phyloP scores from a whole-genome alignment of 2,113 vertebrate genomes.

The Phaethon lepturus region DNA sequence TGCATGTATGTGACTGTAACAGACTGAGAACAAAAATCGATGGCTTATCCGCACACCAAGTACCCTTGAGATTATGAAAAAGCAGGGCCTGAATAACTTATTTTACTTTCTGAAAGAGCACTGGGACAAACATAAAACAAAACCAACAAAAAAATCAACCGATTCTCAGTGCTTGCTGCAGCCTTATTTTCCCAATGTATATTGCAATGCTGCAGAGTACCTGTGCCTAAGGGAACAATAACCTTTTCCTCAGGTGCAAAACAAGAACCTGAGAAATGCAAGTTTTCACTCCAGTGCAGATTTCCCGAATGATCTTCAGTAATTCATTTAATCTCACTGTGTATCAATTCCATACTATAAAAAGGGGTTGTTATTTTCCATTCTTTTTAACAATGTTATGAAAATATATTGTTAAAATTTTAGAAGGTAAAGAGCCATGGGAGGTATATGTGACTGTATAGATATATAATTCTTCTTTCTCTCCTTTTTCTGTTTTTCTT shows the following conservation, averaged over 20 bases:
- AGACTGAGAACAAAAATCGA: slow-evolving; percentile 63
- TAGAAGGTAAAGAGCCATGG: not conserved
- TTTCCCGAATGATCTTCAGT: not conserved
- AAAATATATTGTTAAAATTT: not conserved
- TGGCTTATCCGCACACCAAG: slow-evolving; percentile 25
- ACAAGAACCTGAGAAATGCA: not conserved
- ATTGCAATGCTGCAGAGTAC: not conserved
- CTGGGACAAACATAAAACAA: slow-evolving; percentile 31
- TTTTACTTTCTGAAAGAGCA: slow-evolving; percentile 43
- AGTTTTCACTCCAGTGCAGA: not conserved
- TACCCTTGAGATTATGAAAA: slow-evolving; percentile 61
- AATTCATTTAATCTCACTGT: not conserved
- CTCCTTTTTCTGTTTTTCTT: not conserved
- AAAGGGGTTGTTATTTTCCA: not conserved
- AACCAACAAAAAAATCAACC: not conserved
- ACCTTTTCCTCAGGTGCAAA: not conserved
- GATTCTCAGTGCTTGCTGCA: not conserved
- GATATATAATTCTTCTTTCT: not conserved
- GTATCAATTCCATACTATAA: not conserved
- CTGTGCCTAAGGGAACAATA: not conserved
- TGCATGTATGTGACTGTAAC: slow-evolving; percentile 55
- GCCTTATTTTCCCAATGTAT: not conserved
- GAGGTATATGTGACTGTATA: not conserved
- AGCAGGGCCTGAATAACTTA: slow-evolving; percentile 54
- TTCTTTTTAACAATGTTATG: not conserved